Conservation (phyloP, 2,113 vertebrate species). For the Mustelus asterias region DNA sequence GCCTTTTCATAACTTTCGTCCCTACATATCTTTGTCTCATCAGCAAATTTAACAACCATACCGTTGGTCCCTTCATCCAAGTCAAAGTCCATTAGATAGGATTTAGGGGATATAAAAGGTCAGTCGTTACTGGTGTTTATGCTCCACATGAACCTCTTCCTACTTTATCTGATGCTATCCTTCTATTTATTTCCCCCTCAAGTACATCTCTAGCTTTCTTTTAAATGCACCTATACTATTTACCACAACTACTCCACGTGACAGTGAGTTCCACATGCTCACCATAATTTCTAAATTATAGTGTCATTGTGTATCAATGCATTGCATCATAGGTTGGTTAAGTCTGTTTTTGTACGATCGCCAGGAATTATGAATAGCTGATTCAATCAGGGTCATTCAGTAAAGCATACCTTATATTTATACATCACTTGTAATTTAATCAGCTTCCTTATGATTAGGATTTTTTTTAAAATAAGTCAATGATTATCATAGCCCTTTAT, state of each 20-base stretch:
- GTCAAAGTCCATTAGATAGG: background rate
- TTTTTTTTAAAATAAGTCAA: background rate
- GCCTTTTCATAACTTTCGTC: too few relatives aligned
- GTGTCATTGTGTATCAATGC: background rate
- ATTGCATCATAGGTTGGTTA: background rate
- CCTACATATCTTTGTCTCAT: too few relatives aligned
- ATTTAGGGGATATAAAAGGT: background rate
- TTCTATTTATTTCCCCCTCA: too few relatives aligned
- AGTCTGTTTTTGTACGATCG: too few relatives aligned
- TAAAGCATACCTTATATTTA: background rate
- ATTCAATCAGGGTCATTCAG: background rate
- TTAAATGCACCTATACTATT: background rate
- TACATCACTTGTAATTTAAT: background rate
- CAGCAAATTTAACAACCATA: too few relatives aligned
- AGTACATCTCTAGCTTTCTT: too few relatives aligned
- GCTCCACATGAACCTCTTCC: too few relatives aligned
- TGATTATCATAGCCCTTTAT: too few relatives aligned
- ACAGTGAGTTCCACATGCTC: background rate
- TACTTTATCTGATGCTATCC: too few relatives aligned
- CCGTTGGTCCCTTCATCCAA: too few relatives aligned
- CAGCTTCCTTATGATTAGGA: background rate
- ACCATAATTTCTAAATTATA: background rate
- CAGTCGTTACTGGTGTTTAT: too few relatives aligned
- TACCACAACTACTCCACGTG: background rate
- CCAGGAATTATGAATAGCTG: background rate